Conservation (phyloP, 1,140 invertebrate species). For the Zaprionus taronus region DNA sequence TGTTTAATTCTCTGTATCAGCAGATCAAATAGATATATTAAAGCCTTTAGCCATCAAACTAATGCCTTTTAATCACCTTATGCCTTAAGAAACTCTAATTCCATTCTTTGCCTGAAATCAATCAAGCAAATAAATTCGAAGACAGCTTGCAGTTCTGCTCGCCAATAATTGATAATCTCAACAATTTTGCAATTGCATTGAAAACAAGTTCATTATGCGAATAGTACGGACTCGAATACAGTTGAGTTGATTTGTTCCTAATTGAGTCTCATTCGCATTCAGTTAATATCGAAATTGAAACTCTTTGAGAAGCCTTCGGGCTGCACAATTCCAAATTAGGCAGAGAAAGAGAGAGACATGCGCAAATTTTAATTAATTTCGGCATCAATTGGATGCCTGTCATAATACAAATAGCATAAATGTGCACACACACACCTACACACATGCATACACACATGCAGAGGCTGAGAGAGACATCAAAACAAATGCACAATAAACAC, state of each 20-base stretch:
- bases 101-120: background rate
- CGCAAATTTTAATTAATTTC: constrained; percentile 78
- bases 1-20: too few species aligned
- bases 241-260: background rate
- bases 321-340: constrained; percentile 1
- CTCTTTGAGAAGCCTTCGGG: constrained; percentile 10
- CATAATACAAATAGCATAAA: constrained; percentile 73
- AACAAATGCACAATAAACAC: constrained; percentile 26
- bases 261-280: constrained; percentile 6
- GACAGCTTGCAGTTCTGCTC: background rate
- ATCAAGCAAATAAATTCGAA: background rate
- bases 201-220: background rate
- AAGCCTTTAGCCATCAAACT: background rate
- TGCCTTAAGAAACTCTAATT: background rate
- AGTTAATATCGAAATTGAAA: constrained; percentile 12
- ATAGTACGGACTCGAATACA: background rate
- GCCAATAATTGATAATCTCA: constrained; percentile 1
- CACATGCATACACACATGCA: constrained; percentile 18
- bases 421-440: constrained; percentile 19
- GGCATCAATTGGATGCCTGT: constrained; percentile 65
- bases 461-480: constrained; percentile 22
- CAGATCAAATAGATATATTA: too few species aligned
- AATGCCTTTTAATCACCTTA: background rate
- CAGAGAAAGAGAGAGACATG: constrained; percentile 22
- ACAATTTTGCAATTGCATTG: constrained; percentile 1